Evolutionary conservation across 2,113 vertebrate species (phyloP).

Genomic region (Sapajus apella): DNA sequence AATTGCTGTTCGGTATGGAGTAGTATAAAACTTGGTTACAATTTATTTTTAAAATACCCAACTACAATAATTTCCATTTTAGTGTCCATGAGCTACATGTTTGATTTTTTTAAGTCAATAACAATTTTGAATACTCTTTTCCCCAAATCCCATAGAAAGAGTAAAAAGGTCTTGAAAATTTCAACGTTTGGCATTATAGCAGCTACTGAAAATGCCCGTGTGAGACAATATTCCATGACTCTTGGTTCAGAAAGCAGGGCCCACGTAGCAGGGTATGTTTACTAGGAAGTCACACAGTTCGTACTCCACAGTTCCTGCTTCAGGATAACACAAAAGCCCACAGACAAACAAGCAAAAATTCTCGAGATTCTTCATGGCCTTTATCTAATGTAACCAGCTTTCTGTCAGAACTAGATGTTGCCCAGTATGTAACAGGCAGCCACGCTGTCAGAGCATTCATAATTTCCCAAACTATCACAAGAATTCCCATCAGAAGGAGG

Average conservation of each 20-base stretch:
- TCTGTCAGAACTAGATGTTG: neutral
- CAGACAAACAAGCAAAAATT: neutral
- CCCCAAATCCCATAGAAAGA: neutral
- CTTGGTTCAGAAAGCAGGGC: neutral
- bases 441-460: neutral
- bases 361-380: neutral
- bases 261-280: rapidly evolving
- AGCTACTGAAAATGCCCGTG: neutral
- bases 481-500: conserved; percentile 66
- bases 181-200: neutral
- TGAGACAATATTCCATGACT: neutral
- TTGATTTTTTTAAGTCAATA: neutral
- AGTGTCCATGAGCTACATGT: neutral
- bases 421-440: neutral
- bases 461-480: neutral
- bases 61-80: neutral
- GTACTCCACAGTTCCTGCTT: neutral
- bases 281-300: neutral
- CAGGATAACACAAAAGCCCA: neutral
- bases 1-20: neutral
- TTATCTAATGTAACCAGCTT: neutral
- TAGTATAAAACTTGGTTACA: neutral
- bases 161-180: neutral
- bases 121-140: neutral
- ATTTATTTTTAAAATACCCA: neutral